Evolutionary conservation across 2,797 vertebrate species (phyloP).

Genomic region (Hephaestus fuliginosus): DNA sequence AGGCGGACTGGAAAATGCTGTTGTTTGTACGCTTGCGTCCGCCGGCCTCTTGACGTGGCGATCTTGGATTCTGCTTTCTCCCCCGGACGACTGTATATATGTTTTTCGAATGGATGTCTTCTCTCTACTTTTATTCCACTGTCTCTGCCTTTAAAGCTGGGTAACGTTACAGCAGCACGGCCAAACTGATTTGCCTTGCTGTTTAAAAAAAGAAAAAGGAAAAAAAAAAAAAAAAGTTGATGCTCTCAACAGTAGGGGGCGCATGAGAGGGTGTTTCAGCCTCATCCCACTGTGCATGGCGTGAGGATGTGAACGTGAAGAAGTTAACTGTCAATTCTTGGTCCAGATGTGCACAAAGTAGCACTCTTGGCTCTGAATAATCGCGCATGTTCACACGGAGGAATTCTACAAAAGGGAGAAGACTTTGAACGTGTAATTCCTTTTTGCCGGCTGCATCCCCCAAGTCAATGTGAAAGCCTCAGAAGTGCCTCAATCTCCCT

Average conservation of each 20-base stretch:
- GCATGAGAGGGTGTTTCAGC: conserved; percentile 54
- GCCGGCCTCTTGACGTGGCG: conserved; percentile 9
- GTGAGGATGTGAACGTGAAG: conserved; percentile 42
- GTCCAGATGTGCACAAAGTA: conserved; percentile 55
- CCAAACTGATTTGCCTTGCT: conserved; percentile 45
- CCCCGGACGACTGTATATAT: conserved; percentile 53
- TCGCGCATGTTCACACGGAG: conserved; percentile 52
- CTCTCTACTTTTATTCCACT: not conserved
- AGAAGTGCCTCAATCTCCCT: conserved; percentile 86
- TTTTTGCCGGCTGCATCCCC: conserved; percentile 59
- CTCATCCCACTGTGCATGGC: conserved; percentile 14
- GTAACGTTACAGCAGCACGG: conserved; percentile 51
- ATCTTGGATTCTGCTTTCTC: conserved; percentile 29
- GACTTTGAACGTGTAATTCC: conserved; percentile 70
- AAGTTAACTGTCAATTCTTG: conserved; percentile 41
- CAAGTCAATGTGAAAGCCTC: conserved; percentile 78
- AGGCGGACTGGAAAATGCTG: conserved; percentile 46
- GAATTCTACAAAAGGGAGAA: conserved; percentile 31
- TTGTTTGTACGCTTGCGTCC: conserved; percentile 45
- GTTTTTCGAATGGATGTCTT: conserved; percentile 11
- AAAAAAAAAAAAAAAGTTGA: conserved; percentile 17
- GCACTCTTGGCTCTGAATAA: conserved; percentile 43
- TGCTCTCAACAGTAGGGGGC: conserved; percentile 79
- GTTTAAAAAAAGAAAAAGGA: conserved; percentile 1
- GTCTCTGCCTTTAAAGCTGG: conserved; percentile 33